Evolutionary conservation across 2,113 vertebrate genomes (phyloP), one percentile per base, ranked within the genome.

Genomic region (Phalacrocorax brasilianus): DNA sequence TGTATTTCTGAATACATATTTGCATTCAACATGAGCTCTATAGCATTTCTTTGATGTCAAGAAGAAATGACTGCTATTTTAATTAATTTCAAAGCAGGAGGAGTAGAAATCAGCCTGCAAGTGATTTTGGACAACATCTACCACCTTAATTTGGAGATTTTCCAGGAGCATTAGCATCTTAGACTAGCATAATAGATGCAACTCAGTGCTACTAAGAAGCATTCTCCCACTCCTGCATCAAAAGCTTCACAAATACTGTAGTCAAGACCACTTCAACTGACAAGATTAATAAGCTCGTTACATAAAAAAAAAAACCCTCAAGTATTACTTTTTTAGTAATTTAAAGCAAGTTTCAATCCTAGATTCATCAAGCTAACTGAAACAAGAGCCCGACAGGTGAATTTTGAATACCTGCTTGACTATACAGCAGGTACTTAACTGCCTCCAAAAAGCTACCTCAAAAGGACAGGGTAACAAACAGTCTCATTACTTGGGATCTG

Each of bases 401-500:
- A 75, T 68, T 93, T 17, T 65, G 35, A 87, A 89, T 27, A 85
- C 16, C 12, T 58, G 16, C 14, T 81, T 67, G 80, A 65, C 38
- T 32, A 38, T 8, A 68, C 52, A 95, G 35, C 56, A 86, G 52
- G 32, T 77, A 71, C 19, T 42, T n/a, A 78, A 49, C n/a, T 5
- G 2, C 12, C 44, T 32, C 59, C 62, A 75, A 93, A 77, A 77
- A 91, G 76, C 52, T 81, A 21, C 75, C 53, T 52, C 33, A 76
- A 85, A 11, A 85, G 40, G 28, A 83, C 16, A 94, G 40, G 11
- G 16, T 3, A 91, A 62, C 10, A 89, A 93, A 70, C 8, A 53
- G 32, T 30, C 13, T 82, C 32, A 97, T 98, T 97, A 99, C 99
- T 99, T 99, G 94, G 99, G 99, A 97, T 99, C 99, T 53, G 99